Conservation (phyloP, 92 coral and sea anemone genomes). For the Micromussa lordhowensis region DNA sequence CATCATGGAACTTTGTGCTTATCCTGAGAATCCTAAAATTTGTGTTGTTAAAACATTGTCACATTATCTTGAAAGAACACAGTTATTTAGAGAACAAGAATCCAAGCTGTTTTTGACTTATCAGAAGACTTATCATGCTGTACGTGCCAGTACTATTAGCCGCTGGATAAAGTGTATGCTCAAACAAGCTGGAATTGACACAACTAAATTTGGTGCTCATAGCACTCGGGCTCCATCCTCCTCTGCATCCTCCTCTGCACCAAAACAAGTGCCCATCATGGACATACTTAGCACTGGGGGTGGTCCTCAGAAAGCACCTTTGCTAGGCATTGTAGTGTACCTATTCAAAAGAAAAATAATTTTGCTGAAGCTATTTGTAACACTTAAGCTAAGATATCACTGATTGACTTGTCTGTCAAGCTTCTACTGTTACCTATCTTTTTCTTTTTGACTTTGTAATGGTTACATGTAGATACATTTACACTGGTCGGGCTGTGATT, state of each 20-base stretch:
- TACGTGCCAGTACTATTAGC: constrained; percentile 35
- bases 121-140: constrained; percentile 38
- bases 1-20: constrained; percentile 32
- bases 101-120: constrained; percentile 38
- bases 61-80: constrained; percentile 33
- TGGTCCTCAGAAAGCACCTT: constrained; percentile 39
- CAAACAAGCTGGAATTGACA: constrained; percentile 38
- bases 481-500: neutral
- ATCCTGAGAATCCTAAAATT: too few species aligned
- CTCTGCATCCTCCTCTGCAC: constrained; percentile 57
- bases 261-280: constrained; percentile 36
- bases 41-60: neutral
- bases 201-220: neutral
- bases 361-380: constrained; percentile 28
- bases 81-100: constrained; percentile 18
- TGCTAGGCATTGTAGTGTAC: constrained; percentile 40
- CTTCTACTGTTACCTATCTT: neutral
- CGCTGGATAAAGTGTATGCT: constrained; percentile 33
- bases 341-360: neutral
- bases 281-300: constrained; percentile 42
- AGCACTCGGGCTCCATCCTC: constrained; percentile 43
- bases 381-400: neutral
- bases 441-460: neutral
- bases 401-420: neutral
- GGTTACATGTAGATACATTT: neutral